Conservation (phyloP, 2,888 invertebrate species). For the Pristionchus maxplancki region DNA sequence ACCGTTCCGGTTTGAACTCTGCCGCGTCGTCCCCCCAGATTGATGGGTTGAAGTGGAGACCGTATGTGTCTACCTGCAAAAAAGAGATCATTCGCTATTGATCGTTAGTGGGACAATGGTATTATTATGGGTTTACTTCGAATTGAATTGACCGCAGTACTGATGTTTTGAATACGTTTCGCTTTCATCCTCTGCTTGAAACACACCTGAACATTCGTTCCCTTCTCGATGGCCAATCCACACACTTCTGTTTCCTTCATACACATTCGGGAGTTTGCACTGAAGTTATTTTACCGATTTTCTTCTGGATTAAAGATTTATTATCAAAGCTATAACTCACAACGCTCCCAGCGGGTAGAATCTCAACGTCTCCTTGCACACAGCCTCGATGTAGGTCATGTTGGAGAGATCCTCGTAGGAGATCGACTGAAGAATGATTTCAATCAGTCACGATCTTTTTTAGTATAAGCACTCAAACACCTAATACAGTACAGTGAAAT, state of each 20-base stretch:
- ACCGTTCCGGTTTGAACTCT: conserved; percentile 44
- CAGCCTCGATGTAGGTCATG: conserved; percentile 26
- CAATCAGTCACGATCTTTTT: no score
- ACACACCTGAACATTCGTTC: conserved; percentile 58
- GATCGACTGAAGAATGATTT: conserved; percentile 37
- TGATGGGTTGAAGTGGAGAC: not conserved
- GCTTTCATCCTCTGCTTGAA: no score
- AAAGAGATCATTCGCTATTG: no score
- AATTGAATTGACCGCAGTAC: no score
- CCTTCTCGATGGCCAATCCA: conserved; percentile 60
- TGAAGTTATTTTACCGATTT: not conserved
- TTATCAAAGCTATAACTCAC: not conserved
- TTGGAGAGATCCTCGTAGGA: conserved; percentile 29
- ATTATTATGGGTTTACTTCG: no score
- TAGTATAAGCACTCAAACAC: no score
- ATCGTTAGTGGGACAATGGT: no score
- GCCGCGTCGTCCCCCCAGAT: conserved; percentile 38
- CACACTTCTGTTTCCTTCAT: conserved; percentile 43
- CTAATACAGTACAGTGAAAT: no score
- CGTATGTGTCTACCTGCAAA: not conserved
- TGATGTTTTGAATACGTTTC: no score
- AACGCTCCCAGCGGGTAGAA: conserved; percentile 39
- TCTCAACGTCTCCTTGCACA: conserved; percentile 37
- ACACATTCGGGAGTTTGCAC: conserved; percentile 37
- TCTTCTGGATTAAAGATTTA: not conserved